A percentile compares a stretch with the other conserved stretches of the same genome.
phyloP scores from a whole-genome alignment of 2,797 vertebrate species.

The Diplodus puntazzo region DNA sequence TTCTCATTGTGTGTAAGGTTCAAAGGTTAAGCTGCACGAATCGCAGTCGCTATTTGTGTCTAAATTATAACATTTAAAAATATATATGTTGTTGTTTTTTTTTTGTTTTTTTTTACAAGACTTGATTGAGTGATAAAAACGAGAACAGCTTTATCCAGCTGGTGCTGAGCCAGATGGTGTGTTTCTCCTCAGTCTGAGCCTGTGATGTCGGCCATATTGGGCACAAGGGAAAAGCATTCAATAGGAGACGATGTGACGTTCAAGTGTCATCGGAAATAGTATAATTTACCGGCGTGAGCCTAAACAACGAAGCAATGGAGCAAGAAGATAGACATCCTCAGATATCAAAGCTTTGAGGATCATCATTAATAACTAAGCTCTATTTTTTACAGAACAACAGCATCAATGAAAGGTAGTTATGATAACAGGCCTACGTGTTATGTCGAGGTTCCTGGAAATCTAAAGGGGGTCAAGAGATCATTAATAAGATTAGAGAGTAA shows the following conservation, averaged over 20 bases:
- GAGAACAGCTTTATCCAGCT: not conserved
- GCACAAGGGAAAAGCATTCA: constrained; percentile 71
- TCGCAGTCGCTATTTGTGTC: not conserved
- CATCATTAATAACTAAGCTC: too few relatives aligned
- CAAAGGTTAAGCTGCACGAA: constrained; percentile 49
- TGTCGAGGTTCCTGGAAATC: not conserved
- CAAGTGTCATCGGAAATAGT: constrained; percentile 32
- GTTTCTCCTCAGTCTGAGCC: constrained; percentile 27
- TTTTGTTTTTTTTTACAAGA: not conserved
- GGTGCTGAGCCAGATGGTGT: not conserved
- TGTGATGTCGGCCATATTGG: constrained; percentile 78
- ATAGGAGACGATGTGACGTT: constrained; percentile 58
- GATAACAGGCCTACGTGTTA: too few relatives aligned
- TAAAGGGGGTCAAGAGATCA: not conserved
- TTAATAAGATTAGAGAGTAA: not conserved
- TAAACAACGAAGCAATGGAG: not conserved
- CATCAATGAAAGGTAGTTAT: not conserved
- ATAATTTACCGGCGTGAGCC: fast-evolving
- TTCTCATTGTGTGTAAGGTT: constrained; percentile 31
- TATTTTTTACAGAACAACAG: not conserved
- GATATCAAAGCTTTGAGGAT: not conserved
- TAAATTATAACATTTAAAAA: not conserved
- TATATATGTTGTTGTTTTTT: too few relatives aligned
- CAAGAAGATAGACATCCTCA: not conserved
- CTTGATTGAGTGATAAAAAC: too few relatives aligned